A percentile compares a stretch with the other conserved stretches of the same genome.
Conservation (phyloP, 2,113 vertebrate species). For the Scomber colias region DNA sequence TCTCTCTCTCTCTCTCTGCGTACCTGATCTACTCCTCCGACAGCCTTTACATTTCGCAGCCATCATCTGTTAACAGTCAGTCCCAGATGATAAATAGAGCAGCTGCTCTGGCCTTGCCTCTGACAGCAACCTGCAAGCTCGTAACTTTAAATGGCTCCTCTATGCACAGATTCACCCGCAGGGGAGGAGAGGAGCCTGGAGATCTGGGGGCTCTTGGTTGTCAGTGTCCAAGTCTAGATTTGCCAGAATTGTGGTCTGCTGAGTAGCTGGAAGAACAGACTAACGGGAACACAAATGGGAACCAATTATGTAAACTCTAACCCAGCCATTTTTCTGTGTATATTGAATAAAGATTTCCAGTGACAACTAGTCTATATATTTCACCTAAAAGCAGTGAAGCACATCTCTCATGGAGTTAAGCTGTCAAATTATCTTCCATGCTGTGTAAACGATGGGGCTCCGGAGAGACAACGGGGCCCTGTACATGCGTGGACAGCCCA, state of each 20-base stretch:
- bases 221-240: constrained; percentile 39
- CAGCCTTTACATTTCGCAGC: constrained; percentile 67
- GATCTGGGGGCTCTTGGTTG: constrained; percentile 18
- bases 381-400: constrained; percentile 50
- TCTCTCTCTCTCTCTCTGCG: constrained; percentile 7
- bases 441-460: constrained; percentile 34
- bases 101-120: constrained; percentile 66
- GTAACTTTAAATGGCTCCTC: constrained; percentile 71
- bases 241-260: constrained; percentile 11
- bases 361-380: constrained; percentile 48
- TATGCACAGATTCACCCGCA: constrained; percentile 28
- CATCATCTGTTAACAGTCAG: constrained; percentile 48
- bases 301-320: constrained; percentile 57
- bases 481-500: constrained; percentile 18
- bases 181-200: constrained; percentile 18
- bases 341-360: constrained; percentile 54
- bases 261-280: constrained; percentile 21
- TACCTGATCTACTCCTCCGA: constrained; percentile 57
- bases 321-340: constrained; percentile 27
- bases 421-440: constrained; percentile 52
- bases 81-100: constrained; percentile 64
- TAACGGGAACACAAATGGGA: constrained; percentile 55
- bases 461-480: constrained; percentile 30
- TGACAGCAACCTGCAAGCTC: constrained; percentile 63
- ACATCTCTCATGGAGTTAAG: constrained; percentile 44